phyloP scores from a whole-genome alignment of 1,140 invertebrate genomes.

The Hyles vespertilio region DNA sequence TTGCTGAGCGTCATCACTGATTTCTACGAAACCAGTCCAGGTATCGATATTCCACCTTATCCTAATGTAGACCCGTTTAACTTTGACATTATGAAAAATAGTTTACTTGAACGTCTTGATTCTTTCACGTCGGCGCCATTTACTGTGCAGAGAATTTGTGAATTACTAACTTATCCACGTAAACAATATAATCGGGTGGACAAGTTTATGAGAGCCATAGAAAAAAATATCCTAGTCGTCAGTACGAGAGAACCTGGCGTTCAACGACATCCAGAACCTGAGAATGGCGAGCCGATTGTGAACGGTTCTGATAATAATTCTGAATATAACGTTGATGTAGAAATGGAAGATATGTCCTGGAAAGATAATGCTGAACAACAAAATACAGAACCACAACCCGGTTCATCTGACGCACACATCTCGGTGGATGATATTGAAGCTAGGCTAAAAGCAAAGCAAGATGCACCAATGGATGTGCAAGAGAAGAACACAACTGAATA shows the following conservation, averaged over 20 bases:
- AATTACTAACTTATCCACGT: conserved; percentile 91
- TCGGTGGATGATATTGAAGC: conserved; percentile 59
- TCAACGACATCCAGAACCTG: conserved; percentile 77
- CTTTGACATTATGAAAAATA: conserved; percentile 91
- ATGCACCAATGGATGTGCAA: conserved; percentile 36
- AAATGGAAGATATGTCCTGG: conserved; percentile 81
- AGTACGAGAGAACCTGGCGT: conserved; percentile 93
- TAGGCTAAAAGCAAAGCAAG: conserved; percentile 47
- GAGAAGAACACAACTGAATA: conserved; percentile 43
- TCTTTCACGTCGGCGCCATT: conserved; percentile 93
- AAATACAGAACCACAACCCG: conserved; percentile 55
- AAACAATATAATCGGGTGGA: conserved; percentile 97
- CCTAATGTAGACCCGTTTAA: conserved; percentile 95
- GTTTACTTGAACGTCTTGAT: conserved; percentile 89
- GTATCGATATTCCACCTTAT: conserved; percentile 84
- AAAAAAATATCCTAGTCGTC: conserved; percentile 96
- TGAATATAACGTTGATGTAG: conserved; percentile 81
- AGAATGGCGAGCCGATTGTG: conserved; percentile 81
- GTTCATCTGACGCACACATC: conserved; percentile 62
- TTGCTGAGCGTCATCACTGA: conserved; percentile 90
- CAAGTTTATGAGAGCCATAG: conserved; percentile 96
- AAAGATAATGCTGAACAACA: conserved; percentile 62
- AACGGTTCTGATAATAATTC: conserved; percentile 77
- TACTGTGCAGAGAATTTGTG: conserved; percentile 96
- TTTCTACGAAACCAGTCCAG: conserved; percentile 87